These are phyloP conservation scores for Papilio machaon DNA, from an alignment of 1,140 invertebrate genomes.

Conservation along the genomic window DNA sequence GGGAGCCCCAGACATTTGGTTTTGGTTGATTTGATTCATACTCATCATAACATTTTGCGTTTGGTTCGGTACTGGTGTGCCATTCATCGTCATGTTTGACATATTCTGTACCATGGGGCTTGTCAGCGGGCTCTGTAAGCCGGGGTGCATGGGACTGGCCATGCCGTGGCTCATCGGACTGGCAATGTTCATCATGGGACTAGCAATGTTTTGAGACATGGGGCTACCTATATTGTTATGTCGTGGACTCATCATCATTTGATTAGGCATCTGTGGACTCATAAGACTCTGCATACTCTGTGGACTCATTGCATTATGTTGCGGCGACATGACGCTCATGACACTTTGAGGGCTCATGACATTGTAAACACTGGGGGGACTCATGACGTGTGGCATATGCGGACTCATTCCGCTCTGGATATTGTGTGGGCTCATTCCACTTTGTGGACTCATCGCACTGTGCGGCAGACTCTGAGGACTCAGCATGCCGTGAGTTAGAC, in stretches of 20 bases:
- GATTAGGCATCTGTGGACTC: conserved; percentile 77
- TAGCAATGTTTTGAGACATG: conserved; percentile 74
- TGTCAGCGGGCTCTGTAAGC: conserved; percentile 69
- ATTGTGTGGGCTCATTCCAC: conserved; percentile 69
- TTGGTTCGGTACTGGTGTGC: conserved; percentile 54
- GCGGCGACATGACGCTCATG: conserved; percentile 79
- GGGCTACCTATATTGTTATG: conserved; percentile 75
- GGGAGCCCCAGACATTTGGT: conserved; percentile 53
- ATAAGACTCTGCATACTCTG: conserved; percentile 77
- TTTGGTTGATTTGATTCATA: conserved; percentile 55
- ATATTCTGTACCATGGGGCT: conserved; percentile 76
- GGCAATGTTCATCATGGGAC: conserved; percentile 72
- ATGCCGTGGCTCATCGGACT: conserved; percentile 73
- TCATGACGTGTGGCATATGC: conserved; percentile 77
- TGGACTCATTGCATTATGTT: conserved; percentile 76
- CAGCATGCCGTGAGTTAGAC: conserved; percentile 66
- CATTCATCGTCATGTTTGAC: conserved; percentile 68
- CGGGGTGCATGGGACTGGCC: conserved; percentile 77
- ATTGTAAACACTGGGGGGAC: conserved; percentile 75
- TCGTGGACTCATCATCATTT: conserved; percentile 77
- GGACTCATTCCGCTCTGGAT: conserved; percentile 70
- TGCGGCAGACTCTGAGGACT: conserved; percentile 72
- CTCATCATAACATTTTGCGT: conserved; percentile 68
- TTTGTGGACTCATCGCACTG: conserved; percentile 76
- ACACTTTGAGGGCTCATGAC: conserved; percentile 77